Percentiles rank a stretch among this genome's conserved stretches.
Conservation (phyloP, 1,140 invertebrate species). For the Harlomillsia oculata region DNA sequence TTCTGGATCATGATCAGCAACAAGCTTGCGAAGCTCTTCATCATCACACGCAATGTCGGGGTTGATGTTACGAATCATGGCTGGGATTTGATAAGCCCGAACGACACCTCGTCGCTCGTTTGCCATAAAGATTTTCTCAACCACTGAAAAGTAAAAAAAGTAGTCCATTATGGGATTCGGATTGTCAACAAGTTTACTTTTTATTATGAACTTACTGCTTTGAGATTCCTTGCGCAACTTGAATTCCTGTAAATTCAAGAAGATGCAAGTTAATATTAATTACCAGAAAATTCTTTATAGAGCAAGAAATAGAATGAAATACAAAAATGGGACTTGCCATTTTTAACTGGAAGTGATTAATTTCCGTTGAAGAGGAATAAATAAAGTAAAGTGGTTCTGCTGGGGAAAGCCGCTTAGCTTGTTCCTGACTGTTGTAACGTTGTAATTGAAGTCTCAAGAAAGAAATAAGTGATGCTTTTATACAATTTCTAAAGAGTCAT, state of each 20-base stretch:
- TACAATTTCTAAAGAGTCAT: background rate
- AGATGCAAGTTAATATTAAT: background rate
- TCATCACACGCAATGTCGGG: slow-evolving; percentile 8
- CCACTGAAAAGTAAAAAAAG: slow-evolving; percentile 6
- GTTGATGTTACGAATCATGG: slow-evolving; percentile 8
- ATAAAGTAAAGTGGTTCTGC: background rate
- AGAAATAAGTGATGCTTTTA: background rate
- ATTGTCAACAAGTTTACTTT: background rate
- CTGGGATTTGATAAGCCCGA: slow-evolving; percentile 10
- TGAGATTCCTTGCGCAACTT: slow-evolving; percentile 23
- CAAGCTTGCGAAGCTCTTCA: background rate
- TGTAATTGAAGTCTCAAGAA: background rate
- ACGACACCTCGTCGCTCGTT: slow-evolving; percentile 20
- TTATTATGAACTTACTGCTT: slow-evolving; percentile 13
- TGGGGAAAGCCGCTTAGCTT: no score
- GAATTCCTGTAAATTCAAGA: slow-evolving; percentile 16
- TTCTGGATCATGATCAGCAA: background rate
- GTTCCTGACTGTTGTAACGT: background rate
- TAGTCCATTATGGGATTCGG: background rate
- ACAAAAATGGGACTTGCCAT: background rate
- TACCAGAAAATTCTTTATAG: background rate
- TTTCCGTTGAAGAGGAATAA: background rate
- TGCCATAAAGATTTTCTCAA: slow-evolving; percentile 21
- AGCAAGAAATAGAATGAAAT: background rate
- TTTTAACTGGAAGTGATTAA: no score